Percentiles rank a stretch among this genome's conserved stretches.
Conservation (phyloP, 1,140 invertebrate species). For the Drosophila varians region DNA sequence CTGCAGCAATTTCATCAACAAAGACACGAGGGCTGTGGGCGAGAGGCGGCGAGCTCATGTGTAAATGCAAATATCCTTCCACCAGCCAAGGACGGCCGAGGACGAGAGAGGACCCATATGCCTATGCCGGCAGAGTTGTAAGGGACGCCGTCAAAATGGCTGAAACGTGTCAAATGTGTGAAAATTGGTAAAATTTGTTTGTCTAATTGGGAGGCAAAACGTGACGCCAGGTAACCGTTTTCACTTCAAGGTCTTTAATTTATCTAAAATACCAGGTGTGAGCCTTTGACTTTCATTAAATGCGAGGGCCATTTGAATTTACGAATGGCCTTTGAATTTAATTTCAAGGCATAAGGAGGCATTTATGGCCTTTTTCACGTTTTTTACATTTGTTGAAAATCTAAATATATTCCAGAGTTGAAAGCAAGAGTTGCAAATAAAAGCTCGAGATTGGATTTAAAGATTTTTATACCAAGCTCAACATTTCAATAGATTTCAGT, state of each 20-base stretch:
- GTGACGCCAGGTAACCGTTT: conserved; percentile 7
- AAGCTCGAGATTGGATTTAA: too few relatives aligned
- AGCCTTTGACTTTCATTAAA: conserved; percentile 13
- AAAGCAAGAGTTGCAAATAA: too few relatives aligned
- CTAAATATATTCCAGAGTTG: too few relatives aligned
- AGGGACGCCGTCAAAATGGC: conserved; percentile 41
- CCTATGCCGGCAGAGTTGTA: neutral
- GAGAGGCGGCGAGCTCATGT: conserved; percentile 31
- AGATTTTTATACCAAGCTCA: too few relatives aligned
- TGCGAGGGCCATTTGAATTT: conserved; percentile 1
- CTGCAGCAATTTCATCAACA: conserved; percentile 79
- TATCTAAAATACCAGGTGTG: conserved; percentile 25
- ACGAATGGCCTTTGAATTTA: conserved; percentile 3
- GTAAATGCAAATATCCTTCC: conserved; percentile 67
- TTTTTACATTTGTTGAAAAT: too few relatives aligned
- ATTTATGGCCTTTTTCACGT: too few relatives aligned
- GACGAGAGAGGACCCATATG: conserved; percentile 16
- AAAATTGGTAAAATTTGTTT: conserved; percentile 73
- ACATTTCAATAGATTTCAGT: too few relatives aligned
- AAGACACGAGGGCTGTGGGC: conserved; percentile 40
- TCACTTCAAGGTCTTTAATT: conserved; percentile 8
- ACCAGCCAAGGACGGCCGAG: conserved; percentile 6
- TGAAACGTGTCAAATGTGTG: conserved; percentile 74
- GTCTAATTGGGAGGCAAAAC: conserved; percentile 55
- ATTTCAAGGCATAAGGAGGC: neutral